Base-by-base conservation (phyloP, 2,888 invertebrate genomes). In the Leucozona laternaria region DNA sequence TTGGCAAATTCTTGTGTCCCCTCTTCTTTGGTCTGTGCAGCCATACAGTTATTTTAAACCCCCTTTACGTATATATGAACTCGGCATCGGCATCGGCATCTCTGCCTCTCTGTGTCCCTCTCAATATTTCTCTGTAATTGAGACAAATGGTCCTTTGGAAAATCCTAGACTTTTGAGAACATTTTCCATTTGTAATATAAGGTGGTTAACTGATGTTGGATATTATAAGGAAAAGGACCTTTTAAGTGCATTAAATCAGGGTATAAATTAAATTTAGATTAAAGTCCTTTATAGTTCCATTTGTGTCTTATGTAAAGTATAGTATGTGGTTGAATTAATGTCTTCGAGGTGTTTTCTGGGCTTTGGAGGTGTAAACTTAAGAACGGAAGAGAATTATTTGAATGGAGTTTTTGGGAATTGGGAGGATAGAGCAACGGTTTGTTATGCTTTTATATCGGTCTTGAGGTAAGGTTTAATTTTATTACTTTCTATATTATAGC, bases 181-280 rank as follows among this genome's bases (percentile, higher is more conserved):
- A 31, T 13, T 37, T 48, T 20, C 62, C 13, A 31, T 57, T 48
- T 43, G 62, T 31, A 45, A 64, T 40, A 13, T 64, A 45, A 71
- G 45, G 22, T 60, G 43, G 43, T 48, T 28, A 53, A 28, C 64
- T 31, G 72, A 53, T 53, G 43, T 31, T 34, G 64, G 20, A 55
- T 28, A 40, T 20, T 22, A 31, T 25, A 43, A 11, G 22, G n/a
- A 37, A 60, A 71, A 73, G 70, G 60, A 73, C 28, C 45, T 45
- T 76, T 64, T 66, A 72, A 73, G 72, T 85, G 76, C 80, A 85
- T 66, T 68, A 40, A 73, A 72, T 81, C 66, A 66, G 28, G 55
- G 40, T 72, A 72, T 85, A 85, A 72, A 81, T 85, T 85, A 73
- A 85, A 77, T 81, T 81, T 62, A 58, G 68, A 64, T 81, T 81